Conservation (phyloP, 2,113 vertebrate species). For the Cairina moschata region DNA sequence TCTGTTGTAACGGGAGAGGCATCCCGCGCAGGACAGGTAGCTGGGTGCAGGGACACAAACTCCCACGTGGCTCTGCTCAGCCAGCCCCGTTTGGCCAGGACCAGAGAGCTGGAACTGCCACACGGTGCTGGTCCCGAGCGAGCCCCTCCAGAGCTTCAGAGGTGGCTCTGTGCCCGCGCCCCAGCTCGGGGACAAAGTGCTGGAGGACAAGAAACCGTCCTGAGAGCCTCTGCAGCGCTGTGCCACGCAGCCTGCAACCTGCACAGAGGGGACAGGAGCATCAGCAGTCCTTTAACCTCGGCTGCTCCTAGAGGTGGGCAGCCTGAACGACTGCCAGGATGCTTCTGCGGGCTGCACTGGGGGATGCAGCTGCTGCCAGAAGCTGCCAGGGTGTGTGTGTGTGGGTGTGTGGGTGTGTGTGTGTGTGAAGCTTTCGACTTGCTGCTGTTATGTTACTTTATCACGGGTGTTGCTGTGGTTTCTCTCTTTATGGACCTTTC, state of each 20-base stretch:
- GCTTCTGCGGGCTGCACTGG: conserved; percentile 22
- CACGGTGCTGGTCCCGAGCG: fast-evolving
- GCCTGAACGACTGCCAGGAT: conserved; percentile 40
- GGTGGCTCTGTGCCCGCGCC: background rate
- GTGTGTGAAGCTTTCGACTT: background rate
- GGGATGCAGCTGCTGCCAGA: conserved; percentile 1
- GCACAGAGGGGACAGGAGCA: conserved; percentile 1
- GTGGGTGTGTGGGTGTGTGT: background rate
- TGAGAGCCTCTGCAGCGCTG: background rate
- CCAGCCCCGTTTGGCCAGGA: background rate
- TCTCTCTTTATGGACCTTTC: conserved; percentile 80
- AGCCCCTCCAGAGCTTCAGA: background rate
- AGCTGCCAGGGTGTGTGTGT: background rate
- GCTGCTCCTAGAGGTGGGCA: background rate
- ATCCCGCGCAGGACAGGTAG: fast-evolving
- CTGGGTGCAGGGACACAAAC: background rate
- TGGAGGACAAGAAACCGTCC: conserved; percentile 4
- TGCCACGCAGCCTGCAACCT: background rate
- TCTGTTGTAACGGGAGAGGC: background rate
- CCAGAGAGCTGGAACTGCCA: background rate
- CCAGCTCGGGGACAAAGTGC: background rate
- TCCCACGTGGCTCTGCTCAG: background rate
- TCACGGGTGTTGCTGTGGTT: conserved; percentile 76
- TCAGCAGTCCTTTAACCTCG: conserved; percentile 22
- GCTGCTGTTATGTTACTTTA: conserved; percentile 36